Evolutionary conservation across 2,113 vertebrate species (phyloP).

Genomic region (Otus sunia): DNA sequence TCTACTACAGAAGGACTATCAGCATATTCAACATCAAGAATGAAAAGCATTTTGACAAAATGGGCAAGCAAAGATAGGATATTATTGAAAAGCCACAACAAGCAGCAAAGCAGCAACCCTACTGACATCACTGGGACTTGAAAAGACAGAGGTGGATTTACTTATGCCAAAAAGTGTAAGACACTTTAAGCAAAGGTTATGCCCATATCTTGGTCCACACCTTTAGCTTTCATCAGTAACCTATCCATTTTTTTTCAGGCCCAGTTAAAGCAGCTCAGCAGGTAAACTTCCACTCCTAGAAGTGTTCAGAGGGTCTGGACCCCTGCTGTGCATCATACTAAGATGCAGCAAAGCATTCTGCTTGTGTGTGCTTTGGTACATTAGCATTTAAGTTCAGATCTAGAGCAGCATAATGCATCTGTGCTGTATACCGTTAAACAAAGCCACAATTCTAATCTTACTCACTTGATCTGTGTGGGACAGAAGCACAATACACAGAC

Average conservation of each 20-base stretch:
- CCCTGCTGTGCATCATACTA: neutral
- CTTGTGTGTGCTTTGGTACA: neutral
- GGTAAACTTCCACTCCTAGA: conserved; percentile 1
- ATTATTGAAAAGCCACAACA: neutral
- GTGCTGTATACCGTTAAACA: neutral
- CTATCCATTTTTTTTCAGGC: neutral
- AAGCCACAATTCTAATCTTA: conserved; percentile 21
- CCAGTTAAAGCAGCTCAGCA: neutral
- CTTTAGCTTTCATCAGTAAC: neutral
- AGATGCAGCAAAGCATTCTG: neutral
- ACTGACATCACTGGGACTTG: neutral
- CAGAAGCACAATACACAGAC: conserved; percentile 17
- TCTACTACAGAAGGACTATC: neutral
- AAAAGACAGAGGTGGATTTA: neutral
- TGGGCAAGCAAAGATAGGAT: neutral
- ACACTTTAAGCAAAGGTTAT: neutral
- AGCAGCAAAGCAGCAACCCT: neutral
- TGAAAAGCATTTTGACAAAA: conserved; percentile 4
- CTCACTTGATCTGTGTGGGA: neutral
- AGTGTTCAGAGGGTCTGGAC: neutral
- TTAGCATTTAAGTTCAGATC: neutral
- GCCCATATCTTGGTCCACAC: neutral
- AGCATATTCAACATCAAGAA: neutral
- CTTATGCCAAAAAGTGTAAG: neutral
- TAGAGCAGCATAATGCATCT: neutral